Percentiles rank a stretch among this genome's conserved stretches.
Evolutionary conservation across 2,888 invertebrate species (phyloP).

Genomic region (Apamea epomidion): DNA sequence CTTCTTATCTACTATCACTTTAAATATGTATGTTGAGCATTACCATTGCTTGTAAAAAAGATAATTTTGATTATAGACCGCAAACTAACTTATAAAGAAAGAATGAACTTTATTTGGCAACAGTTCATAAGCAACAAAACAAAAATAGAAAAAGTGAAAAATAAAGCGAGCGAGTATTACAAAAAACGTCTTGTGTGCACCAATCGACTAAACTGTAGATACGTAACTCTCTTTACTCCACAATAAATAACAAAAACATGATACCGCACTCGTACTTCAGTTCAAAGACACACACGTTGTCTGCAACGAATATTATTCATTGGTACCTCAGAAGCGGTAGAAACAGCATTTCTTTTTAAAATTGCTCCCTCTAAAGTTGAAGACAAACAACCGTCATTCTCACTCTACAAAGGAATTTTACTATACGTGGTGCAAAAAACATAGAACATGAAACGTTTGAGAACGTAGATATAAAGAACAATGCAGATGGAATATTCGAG

Average conservation of each 20-base stretch:
- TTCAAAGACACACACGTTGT: constrained; percentile 14
- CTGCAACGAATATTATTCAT: constrained; percentile 40
- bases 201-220: background rate
- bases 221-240: background rate
- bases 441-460: constrained; percentile 19
- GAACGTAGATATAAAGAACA: constrained; percentile 6
- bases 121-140: background rate
- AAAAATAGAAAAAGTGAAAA: background rate
- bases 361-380: constrained; percentile 28
- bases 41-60: background rate
- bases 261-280: background rate
- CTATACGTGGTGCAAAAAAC: constrained; percentile 20
- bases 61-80: background rate
- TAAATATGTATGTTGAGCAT: background rate
- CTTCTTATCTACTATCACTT: background rate
- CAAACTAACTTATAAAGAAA: background rate
- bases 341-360: constrained; percentile 36
- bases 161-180: background rate
- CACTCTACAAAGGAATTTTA: constrained; percentile 38
- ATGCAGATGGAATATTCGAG: constrained; percentile 30
- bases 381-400: constrained; percentile 41
- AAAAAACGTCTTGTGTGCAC: background rate
- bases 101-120: background rate
- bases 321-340: constrained; percentile 7
- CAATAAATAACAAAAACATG: constrained; percentile 6